phyloP scores from a whole-genome alignment of 2,113 vertebrate species.

The Atractosteus spatula region DNA sequence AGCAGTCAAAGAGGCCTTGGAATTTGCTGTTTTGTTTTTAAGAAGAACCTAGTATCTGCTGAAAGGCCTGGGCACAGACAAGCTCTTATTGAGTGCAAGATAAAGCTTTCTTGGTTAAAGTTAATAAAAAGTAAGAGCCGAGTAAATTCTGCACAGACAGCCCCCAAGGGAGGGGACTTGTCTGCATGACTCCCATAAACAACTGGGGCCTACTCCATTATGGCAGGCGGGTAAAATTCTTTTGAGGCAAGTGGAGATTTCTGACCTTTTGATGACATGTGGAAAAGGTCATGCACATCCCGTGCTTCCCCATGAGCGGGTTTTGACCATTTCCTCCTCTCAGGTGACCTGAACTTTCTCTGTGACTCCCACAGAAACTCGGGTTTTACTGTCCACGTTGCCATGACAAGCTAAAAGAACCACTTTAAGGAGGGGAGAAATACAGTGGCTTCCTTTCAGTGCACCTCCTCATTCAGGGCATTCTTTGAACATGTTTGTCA shows the following conservation, averaged over 20 bases:
- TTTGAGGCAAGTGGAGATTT: conserved; percentile 75
- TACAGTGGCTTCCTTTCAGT: no score
- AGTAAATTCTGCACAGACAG: conserved; percentile 46
- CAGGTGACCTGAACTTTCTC: conserved; percentile 21
- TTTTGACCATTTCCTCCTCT: conserved; percentile 42
- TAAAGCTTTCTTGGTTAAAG: no score
- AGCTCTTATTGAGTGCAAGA: no score
- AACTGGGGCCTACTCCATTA: conserved; percentile 61
- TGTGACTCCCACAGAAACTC: conserved; percentile 13
- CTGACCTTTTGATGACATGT: conserved; percentile 75
- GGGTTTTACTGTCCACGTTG: background rate
- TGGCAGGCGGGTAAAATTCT: conserved; percentile 68
- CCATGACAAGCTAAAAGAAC: background rate
- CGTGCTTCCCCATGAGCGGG: conserved; percentile 45
- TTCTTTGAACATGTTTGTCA: no score
- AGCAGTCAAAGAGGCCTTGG: no score
- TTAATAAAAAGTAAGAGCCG: background rate
- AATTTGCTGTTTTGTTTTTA: no score
- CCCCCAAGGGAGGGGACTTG: conserved; percentile 48
- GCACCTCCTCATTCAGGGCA: no score
- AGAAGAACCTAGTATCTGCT: no score
- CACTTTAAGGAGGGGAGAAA: no score
- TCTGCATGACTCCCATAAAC: conserved; percentile 42
- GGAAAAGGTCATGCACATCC: conserved; percentile 68
- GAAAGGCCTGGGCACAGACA: no score